A percentile compares a stretch with the other conserved stretches of the same genome.
Conservation (phyloP, 2,888 invertebrate species). For the Subacronicta megacephala region DNA sequence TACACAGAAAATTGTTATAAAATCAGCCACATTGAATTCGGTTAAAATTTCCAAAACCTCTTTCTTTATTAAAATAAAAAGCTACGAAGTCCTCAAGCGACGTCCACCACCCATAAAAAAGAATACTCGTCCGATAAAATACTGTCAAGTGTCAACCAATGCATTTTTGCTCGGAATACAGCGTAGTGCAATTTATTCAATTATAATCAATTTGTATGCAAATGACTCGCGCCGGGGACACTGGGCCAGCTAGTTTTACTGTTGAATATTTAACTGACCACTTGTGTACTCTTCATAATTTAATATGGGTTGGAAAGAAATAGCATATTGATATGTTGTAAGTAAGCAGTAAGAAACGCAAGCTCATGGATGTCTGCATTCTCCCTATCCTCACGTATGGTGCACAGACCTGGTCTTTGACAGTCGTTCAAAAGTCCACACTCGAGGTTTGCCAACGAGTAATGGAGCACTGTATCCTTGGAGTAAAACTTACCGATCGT, state of each 20-base stretch:
- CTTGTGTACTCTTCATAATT: slow-evolving; percentile 57
- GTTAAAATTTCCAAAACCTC: too few relatives aligned
- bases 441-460: too few relatives aligned
- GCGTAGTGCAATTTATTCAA: slow-evolving; percentile 22
- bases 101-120: slow-evolving; percentile 19
- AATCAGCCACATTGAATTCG: too few relatives aligned
- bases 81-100: background rate
- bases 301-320: slow-evolving; percentile 44
- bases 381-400: too few relatives aligned
- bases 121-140: slow-evolving; percentile 32
- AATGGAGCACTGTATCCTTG: too few relatives aligned
- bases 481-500: too few relatives aligned
- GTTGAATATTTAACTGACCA: slow-evolving; percentile 48
- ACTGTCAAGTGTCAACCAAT: slow-evolving; percentile 46
- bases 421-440: too few relatives aligned
- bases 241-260: slow-evolving; percentile 37
- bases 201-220: slow-evolving; percentile 59
- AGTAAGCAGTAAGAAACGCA: too few relatives aligned
- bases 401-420: too few relatives aligned
- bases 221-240: slow-evolving; percentile 33
- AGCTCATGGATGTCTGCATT: too few relatives aligned
- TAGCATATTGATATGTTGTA: too few relatives aligned
- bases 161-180: slow-evolving; percentile 36
- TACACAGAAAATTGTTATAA: too few relatives aligned
- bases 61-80: background rate